Conservation (phyloP, 2,888 invertebrate species). For the Dicyrtomina minuta region DNA sequence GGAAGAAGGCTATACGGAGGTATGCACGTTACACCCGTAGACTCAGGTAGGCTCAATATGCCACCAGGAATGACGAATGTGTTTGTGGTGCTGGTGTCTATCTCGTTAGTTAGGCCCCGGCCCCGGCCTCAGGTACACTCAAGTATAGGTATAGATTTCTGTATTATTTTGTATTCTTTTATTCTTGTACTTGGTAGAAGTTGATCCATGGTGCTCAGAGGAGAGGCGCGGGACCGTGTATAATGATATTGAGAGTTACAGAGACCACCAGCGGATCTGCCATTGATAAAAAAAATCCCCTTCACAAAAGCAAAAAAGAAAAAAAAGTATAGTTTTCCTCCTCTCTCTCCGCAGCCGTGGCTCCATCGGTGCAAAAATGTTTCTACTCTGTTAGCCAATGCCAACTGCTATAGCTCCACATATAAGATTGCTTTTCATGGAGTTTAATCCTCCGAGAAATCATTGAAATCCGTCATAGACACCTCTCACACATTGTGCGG, state of each 20-base stretch:
- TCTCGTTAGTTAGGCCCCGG: too few relatives aligned
- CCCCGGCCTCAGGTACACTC: too few relatives aligned
- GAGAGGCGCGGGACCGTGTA: conserved; percentile 39
- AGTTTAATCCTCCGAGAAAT: conserved; percentile 52
- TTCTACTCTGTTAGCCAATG: conserved; percentile 21
- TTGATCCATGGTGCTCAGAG: conserved; percentile 28
- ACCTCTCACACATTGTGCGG: conserved; percentile 32
- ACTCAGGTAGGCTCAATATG: too few relatives aligned
- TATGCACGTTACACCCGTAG: too few relatives aligned
- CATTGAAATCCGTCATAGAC: conserved; percentile 47
- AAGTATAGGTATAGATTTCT: too few relatives aligned
- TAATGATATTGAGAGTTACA: conserved; percentile 22
- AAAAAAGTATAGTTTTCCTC: conserved; percentile 10
- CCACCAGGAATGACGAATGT: too few relatives aligned
- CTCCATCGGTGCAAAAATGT: conserved; percentile 34
- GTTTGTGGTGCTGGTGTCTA: too few relatives aligned
- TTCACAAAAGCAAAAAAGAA: conserved; percentile 19
- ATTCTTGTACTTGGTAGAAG: background rate
- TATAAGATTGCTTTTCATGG: conserved; percentile 39
- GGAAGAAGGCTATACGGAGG: too few relatives aligned
- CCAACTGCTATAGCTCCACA: conserved; percentile 11
- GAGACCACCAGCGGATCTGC: conserved; percentile 48
- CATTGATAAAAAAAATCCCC: conserved; percentile 30
- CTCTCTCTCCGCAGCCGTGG: conserved; percentile 4
- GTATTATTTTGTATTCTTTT: background rate